Conservation (phyloP, 64 coral and sea anemone genomes). For the Montipora capricornis region DNA sequence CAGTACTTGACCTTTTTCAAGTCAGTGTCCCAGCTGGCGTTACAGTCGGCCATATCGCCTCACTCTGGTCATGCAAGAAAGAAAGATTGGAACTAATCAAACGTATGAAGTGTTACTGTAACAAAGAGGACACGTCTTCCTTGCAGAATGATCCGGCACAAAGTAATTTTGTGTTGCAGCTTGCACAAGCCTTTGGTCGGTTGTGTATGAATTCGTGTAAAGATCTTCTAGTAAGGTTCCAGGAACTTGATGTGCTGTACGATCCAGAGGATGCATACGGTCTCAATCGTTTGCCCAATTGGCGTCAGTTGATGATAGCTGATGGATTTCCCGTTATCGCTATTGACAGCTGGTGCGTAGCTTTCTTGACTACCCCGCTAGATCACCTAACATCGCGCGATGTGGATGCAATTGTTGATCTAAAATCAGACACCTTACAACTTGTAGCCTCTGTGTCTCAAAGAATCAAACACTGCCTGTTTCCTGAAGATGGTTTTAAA, state of each 20-base stretch:
- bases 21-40: neutral
- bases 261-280: conserved; percentile 30
- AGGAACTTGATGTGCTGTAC: neutral
- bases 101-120: neutral
- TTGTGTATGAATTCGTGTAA: neutral
- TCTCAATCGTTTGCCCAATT: conserved; percentile 11
- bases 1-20: neutral
- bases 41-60: neutral
- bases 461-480: conserved; percentile 1
- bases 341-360: neutral
- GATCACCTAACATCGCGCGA: conserved; percentile 33
- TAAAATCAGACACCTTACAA: conserved; percentile 10
- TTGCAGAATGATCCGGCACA: neutral
- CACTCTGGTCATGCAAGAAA: neutral
- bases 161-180: conserved; percentile 9
- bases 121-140: neutral
- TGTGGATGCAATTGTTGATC: conserved; percentile 51
- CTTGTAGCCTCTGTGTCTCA: neutral
- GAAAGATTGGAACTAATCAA: neutral
- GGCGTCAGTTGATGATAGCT: conserved; percentile 33
- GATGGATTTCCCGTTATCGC: neutral
- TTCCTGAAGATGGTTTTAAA: conserved; percentile 14
- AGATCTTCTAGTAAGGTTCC: neutral
- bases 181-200: neutral
- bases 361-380: neutral